Evolutionary conservation across 2,797 vertebrate genomes (phyloP).

Genomic region (Platalea minor): DNA sequence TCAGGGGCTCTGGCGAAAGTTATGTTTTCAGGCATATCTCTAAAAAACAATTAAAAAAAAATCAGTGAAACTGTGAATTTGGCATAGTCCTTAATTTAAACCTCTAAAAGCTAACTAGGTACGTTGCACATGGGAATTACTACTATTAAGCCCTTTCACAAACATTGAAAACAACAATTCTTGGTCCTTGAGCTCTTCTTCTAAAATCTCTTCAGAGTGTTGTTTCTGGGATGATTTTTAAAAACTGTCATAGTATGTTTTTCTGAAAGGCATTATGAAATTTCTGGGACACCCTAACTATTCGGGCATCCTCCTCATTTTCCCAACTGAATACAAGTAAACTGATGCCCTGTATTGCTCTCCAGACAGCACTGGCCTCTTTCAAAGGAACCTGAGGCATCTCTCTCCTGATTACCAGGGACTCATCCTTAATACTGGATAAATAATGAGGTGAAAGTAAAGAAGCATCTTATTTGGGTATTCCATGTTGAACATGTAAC

Average conservation of each 20-base stretch:
- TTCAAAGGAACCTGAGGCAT: neutral
- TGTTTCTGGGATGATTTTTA: neutral
- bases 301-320: neutral
- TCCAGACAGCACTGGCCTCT: neutral
- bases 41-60: neutral
- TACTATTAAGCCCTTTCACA: neutral
- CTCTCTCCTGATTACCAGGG: neutral
- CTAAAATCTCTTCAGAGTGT: neutral
- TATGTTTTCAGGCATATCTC: neutral
- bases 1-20: neutral
- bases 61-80: neutral
- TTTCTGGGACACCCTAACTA: neutral
- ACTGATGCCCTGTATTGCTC: neutral
- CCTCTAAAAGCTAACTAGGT: neutral
- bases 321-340: neutral
- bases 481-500: neutral
- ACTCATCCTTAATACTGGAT: neutral
- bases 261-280: neutral
- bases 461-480: neutral
- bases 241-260: neutral
- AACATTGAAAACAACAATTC: neutral
- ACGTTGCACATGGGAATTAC: neutral
- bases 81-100: neutral
- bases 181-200: neutral
- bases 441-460: neutral